Base-by-base conservation (phyloP, 2,113 vertebrate genomes). In the Ancistrus triradiatus region DNA sequence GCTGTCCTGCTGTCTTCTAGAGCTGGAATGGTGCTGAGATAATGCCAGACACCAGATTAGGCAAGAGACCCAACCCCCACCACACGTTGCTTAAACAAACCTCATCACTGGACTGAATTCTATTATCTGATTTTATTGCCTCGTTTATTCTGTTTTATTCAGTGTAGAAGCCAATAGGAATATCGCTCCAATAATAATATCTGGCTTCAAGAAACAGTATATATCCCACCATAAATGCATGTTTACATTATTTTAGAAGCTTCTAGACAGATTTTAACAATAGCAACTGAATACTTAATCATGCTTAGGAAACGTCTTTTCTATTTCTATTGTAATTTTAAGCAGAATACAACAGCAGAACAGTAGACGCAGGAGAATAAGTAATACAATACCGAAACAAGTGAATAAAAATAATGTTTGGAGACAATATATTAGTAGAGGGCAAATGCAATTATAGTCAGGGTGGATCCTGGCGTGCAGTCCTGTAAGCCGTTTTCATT, bases 401-500 rank as follows among this genome's bases (percentile, higher is more conserved):
- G 19, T 21, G 14, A 51, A 25, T 48, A 33, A 24, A 63, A 28
- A 42, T 17, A 10, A 46, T 38, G 59, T 53, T 51, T 38, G 57
- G 65, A 63, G 50, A 63, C 49, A 38, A 64, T 48, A 33, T 56
- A 56, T 74, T 61, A 69, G 55, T 24, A 37, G 33, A 56, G 53
- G 61, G 35, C 56, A 61, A 57, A 50, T 33, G 66, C 67, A 74
- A 74, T 74, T 74, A 69, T 60, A 66, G 42, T 43, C 51, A 1
- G 33, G 33, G 35, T 61, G 49, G 27, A 65, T 63, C 49, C 19
- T 27, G 52, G 44, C 66, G 66, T 74, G 71, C 24, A 24, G 28
- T 63, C 50, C 71, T 60, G 71, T 61, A 56, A 61, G 66, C 53
- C 31, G 35, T 46, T 60, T 65, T 69, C 56, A 74, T 74, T 74